A percentile compares a stretch with the other conserved stretches of the same genome.
phyloP scores from a whole-genome alignment of 2,888 invertebrate species.

The Pristionchus japonicus region DNA sequence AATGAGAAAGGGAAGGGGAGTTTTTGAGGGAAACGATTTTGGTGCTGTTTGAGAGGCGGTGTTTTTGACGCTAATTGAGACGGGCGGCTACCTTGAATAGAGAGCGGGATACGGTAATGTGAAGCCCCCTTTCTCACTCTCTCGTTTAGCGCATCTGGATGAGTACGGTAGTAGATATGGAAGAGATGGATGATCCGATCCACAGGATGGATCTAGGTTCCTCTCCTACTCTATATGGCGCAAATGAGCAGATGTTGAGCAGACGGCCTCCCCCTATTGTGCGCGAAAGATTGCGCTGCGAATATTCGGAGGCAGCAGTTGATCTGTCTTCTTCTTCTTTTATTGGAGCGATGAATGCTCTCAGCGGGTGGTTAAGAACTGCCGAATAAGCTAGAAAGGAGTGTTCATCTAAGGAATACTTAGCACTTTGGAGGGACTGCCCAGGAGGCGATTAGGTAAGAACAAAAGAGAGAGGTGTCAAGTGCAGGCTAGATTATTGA shows the following conservation, averaged over 20 bases:
- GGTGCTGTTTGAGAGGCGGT: not conserved
- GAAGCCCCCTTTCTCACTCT: not conserved
- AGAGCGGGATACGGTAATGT: slow-evolving; percentile 10
- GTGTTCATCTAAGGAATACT: not conserved
- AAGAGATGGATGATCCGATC: slow-evolving; percentile 27
- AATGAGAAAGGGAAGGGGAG: not conserved
- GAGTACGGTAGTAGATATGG: slow-evolving; percentile 27
- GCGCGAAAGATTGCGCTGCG: slow-evolving; percentile 31
- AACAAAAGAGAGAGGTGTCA: slow-evolving; percentile 32
- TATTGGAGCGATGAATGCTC: not conserved
- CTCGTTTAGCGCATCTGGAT: slow-evolving; percentile 11
- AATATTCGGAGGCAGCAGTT: slow-evolving; percentile 21
- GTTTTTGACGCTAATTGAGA: slow-evolving; percentile 38
- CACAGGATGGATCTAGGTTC: not conserved
- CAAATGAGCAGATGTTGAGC: slow-evolving; percentile 36
- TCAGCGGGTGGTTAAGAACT: not conserved
- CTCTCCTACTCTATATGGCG: slow-evolving; percentile 22
- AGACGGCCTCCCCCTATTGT: slow-evolving; percentile 25
- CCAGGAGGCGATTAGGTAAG: not conserved
- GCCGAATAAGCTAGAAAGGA: not conserved
- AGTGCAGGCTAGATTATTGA: not conserved
- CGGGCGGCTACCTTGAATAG: slow-evolving; percentile 28
- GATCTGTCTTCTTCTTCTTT: slow-evolving; percentile 17
- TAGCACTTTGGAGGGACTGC: not conserved
- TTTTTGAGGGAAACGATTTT: slow-evolving; percentile 35